phyloP scores from a whole-genome alignment of 2,888 invertebrate genomes.

The Embidobia sp. region DNA sequence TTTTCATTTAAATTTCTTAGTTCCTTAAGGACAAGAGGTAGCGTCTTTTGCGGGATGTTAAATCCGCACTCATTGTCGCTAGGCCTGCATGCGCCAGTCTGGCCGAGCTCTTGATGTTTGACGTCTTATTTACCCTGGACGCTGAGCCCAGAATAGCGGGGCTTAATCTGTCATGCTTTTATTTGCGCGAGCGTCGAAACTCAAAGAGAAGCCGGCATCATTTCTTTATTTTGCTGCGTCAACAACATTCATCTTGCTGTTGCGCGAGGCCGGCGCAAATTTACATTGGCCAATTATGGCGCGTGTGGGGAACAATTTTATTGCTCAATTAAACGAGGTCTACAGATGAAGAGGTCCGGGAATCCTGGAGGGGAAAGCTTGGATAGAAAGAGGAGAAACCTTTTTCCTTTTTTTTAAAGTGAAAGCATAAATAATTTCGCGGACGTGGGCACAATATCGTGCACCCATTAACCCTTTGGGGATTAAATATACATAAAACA shows the following conservation, averaged over 20 bases:
- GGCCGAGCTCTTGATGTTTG: conserved; percentile 74
- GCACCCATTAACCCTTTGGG: conserved; percentile 27
- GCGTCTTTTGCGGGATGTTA: no score
- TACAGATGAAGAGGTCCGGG: neutral
- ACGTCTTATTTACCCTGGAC: conserved; percentile 77
- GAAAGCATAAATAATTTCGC: conserved; percentile 4
- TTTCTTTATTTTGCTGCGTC: conserved; percentile 49
- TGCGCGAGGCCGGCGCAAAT: conserved; percentile 13
- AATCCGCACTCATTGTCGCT: conserved; percentile 60
- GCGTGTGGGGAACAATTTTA: conserved; percentile 34
- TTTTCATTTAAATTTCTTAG: conserved; percentile 2
- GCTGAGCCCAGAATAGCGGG: conserved; percentile 53
- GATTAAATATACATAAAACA: conserved; percentile 46
- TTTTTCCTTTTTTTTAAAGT: neutral
- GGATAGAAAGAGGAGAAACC: neutral
- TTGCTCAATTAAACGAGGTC: conserved; percentile 33
- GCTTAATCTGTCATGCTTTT: conserved; percentile 73
- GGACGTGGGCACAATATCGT: conserved; percentile 8
- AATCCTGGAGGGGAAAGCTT: neutral
- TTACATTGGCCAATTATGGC: conserved; percentile 43
- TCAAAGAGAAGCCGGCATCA: conserved; percentile 60
- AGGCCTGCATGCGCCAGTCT: conserved; percentile 60
- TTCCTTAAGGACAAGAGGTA: conserved; percentile 52
- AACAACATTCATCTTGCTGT: conserved; percentile 35
- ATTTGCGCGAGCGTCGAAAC: conserved; percentile 71